Conservation (phyloP, 2,888 invertebrate genomes). For the Rhagium mordax region DNA sequence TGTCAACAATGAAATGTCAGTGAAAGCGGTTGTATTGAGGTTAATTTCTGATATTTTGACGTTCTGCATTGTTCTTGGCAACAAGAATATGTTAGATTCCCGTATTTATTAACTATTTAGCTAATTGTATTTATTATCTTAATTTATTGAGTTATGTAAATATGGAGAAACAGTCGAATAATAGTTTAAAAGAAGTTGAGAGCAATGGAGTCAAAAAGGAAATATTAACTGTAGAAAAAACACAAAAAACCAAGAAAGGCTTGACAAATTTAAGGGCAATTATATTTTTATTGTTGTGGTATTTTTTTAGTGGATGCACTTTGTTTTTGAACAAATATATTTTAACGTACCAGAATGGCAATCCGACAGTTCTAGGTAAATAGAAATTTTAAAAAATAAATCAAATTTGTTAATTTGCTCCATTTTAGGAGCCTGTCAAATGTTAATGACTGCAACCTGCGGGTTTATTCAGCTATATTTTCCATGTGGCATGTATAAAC, state of each 20-base stretch:
- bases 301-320: constrained; percentile 84
- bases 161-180: constrained; percentile 46
- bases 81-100: neutral
- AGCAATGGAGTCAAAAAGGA: constrained; percentile 49
- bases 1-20: constrained; percentile 21
- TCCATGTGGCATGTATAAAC: constrained; percentile 82
- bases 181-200: constrained; percentile 44
- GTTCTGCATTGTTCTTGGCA: neutral
- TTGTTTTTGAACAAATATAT: constrained; percentile 86
- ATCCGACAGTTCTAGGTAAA: constrained; percentile 82
- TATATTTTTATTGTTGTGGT: constrained; percentile 79
- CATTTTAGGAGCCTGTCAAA: constrained; percentile 79
- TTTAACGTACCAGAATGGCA: constrained; percentile 79
- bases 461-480: constrained; percentile 84
- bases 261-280: constrained; percentile 75
- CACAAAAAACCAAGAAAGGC: constrained; percentile 63
- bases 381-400: neutral
- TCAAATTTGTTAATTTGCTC: neutral
- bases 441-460: constrained; percentile 81
- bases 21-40: constrained; percentile 25
- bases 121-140: constrained; percentile 21
- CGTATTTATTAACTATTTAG: neutral
- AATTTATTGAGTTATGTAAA: constrained; percentile 39
- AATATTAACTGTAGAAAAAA: constrained; percentile 39
- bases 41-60: constrained; percentile 25